Conservation (phyloP, 2,888 invertebrate species). For the Himalopsyche kuldschensis region DNA sequence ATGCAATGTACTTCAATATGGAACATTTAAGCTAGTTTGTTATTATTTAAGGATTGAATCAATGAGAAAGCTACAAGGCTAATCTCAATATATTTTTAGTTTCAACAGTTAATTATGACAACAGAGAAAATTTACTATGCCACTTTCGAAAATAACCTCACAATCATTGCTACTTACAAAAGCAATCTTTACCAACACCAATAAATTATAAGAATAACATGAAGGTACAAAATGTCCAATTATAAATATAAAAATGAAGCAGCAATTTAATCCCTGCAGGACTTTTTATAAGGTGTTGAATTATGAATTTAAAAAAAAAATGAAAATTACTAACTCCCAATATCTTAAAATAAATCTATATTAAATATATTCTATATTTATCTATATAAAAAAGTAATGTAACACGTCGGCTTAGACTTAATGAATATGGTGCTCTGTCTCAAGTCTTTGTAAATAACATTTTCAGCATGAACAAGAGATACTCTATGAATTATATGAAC, state of each 20-base stretch:
- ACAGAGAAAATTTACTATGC: neutral
- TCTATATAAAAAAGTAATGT: constrained; percentile 9
- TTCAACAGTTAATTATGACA: neutral
- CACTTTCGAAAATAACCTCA: neutral
- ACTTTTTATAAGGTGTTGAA: neutral
- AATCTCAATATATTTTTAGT: neutral
- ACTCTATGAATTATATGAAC: neutral
- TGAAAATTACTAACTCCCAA: constrained; percentile 8
- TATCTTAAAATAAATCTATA: constrained; percentile 17
- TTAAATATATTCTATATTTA: constrained; percentile 21
- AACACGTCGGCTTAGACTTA: neutral
- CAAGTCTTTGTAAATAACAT: neutral
- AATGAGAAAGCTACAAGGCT: neutral
- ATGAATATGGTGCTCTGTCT: neutral
- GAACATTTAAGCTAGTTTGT: neutral
- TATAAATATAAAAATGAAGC: neutral
- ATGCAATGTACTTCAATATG: neutral
- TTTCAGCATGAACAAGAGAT: neutral
- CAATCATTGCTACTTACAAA: neutral
- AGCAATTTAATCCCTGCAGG: neutral
- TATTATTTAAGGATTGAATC: neutral
- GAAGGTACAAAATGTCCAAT: neutral
- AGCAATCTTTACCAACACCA: neutral
- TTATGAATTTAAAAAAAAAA: neutral
- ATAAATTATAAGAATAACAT: neutral